These are phyloP conservation scores for Cyrtodaria siliqua DNA, from an alignment of 2,888 invertebrate species.

Conservation along the genomic window DNA sequence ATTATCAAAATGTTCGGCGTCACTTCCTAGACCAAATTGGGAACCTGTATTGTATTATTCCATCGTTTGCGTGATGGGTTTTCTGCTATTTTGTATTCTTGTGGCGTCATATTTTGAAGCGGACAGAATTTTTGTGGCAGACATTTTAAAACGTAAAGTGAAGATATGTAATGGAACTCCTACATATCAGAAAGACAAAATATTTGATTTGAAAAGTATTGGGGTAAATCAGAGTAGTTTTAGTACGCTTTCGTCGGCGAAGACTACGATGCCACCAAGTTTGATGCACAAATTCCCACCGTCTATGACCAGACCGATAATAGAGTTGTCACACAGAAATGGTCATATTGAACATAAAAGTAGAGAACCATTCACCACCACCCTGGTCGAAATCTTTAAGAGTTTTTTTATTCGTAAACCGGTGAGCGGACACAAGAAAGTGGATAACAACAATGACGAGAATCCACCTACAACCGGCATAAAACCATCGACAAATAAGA, in stretches of 20 bases:
- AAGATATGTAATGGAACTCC: conserved; percentile 86
- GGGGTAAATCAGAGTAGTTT: conserved; percentile 61
- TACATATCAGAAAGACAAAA: conserved; percentile 88
- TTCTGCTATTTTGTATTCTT: conserved; percentile 89
- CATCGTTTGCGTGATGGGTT: conserved; percentile 85
- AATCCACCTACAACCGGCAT: conserved; percentile 33
- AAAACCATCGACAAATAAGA: background rate
- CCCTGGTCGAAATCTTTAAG: conserved; percentile 61
- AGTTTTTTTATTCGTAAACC: conserved; percentile 63
- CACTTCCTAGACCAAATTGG: conserved; percentile 92
- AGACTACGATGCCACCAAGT: conserved; percentile 42
- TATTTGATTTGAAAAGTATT: conserved; percentile 85
- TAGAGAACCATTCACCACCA: conserved; percentile 62
- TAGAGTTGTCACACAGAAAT: conserved; percentile 64
- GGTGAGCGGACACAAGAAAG: conserved; percentile 42
- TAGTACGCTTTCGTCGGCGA: conserved; percentile 27
- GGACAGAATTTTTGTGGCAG: conserved; percentile 89
- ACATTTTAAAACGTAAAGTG: conserved; percentile 80
- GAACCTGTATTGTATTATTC: conserved; percentile 90
- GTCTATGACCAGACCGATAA: conserved; percentile 36
- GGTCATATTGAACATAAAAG: conserved; percentile 70
- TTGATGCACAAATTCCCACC: conserved; percentile 33
- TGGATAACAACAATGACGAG: conserved; percentile 55
- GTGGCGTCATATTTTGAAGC: conserved; percentile 91
- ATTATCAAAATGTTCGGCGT: conserved; percentile 90